Evolutionary conservation across 2,113 vertebrate genomes (phyloP).

Genomic region (Rhizomys pruinosus): DNA sequence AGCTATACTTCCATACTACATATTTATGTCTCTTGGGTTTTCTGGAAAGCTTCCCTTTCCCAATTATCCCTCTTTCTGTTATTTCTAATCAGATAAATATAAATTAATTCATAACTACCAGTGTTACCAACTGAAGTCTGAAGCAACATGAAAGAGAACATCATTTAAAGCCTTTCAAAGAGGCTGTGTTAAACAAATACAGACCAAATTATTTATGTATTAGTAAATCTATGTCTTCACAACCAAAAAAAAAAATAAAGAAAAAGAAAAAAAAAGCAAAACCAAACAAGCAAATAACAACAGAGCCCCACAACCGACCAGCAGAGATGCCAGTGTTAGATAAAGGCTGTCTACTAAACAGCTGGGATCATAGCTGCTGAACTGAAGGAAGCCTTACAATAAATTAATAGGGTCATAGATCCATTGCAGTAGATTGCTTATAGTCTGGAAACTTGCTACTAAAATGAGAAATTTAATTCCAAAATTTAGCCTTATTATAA

Average conservation of each 20-base stretch:
- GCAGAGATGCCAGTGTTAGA: constrained; percentile 60
- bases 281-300: background rate
- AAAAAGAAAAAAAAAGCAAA: constrained; percentile 58
- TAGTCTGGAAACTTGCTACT: constrained; percentile 56
- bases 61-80: background rate
- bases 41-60: background rate
- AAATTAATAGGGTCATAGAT: constrained; percentile 78
- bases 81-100: background rate
- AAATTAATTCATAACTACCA: background rate
- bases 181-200: background rate
- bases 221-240: background rate
- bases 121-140: background rate
- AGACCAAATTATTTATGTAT: constrained; percentile 48
- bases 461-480: constrained; percentile 40
- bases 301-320: background rate
- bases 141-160: constrained; percentile 39
- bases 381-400: constrained; percentile 71
- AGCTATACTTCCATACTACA: background rate
- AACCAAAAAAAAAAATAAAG: constrained; percentile 22
- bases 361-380: constrained; percentile 64
- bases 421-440: constrained; percentile 29
- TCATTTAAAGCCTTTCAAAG: constrained; percentile 17
- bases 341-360: constrained; percentile 67
- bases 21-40: background rate
- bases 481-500: constrained; percentile 68